phyloP scores from a whole-genome alignment of 1,140 invertebrate species.

The Drosophila pectinifera region DNA sequence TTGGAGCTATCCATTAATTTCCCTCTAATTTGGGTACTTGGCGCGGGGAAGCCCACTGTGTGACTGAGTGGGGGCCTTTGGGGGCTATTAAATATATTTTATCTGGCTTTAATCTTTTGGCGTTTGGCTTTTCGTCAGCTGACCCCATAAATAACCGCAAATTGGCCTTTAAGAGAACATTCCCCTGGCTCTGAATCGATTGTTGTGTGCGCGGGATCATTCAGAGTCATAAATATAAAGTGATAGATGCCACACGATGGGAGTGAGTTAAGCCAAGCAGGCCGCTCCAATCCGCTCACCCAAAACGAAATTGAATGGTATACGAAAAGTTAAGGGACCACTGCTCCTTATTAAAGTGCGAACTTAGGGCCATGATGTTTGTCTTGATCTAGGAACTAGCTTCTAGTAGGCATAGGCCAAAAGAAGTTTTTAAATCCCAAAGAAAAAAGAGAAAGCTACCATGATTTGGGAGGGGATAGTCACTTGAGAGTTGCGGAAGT shows the following conservation, averaged over 20 bases:
- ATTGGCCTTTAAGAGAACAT: constrained; percentile 74
- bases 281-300: constrained; percentile 8
- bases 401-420: background rate
- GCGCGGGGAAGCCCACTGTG: constrained; percentile 13
- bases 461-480: too few species aligned
- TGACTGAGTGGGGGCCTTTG: constrained; percentile 11
- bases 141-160: constrained; percentile 81
- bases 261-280: constrained; percentile 9
- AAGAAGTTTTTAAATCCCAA: background rate
- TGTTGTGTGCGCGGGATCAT: constrained; percentile 34
- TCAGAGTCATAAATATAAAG: constrained; percentile 78
- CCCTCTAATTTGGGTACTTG: constrained; percentile 11
- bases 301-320: constrained; percentile 44
- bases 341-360: background rate
- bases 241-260: constrained; percentile 62
- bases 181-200: constrained; percentile 56
- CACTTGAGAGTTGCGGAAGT: too few species aligned
- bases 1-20: constrained; percentile 44
- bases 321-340: background rate
- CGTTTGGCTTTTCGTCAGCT: constrained; percentile 79
- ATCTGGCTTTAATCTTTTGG: constrained; percentile 81
- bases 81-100: constrained; percentile 81
- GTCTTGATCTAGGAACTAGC: background rate
- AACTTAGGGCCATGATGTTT: background rate
- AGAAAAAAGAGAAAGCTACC: too few species aligned